A percentile compares a stretch with the other conserved stretches of the same genome.
These are phyloP conservation scores for Pomacea canaliculata DNA, from an alignment of 2,888 invertebrate genomes.

Conservation along the genomic window DNA sequence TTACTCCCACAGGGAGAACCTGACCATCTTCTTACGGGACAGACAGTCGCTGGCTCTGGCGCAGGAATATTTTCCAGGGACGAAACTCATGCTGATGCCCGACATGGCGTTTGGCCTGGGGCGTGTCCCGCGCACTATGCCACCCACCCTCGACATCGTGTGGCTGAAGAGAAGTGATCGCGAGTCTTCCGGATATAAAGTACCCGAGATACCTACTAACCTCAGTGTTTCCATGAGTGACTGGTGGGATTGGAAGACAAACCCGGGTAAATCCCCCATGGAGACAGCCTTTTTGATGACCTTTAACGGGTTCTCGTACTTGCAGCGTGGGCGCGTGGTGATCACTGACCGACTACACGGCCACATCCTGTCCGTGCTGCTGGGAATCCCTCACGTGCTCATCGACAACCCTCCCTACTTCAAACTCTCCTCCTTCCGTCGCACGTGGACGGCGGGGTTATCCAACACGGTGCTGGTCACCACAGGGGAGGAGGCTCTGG, in stretches of 20 bases:
- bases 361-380: constrained; percentile 36
- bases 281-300: constrained; percentile 33
- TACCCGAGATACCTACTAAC: constrained; percentile 20
- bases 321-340: constrained; percentile 36
- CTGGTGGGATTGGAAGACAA: constrained; percentile 33
- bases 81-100: constrained; percentile 30
- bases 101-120: constrained; percentile 38
- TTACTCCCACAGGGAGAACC: constrained; percentile 23
- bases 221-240: constrained; percentile 27
- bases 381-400: constrained; percentile 40
- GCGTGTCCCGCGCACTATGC: constrained; percentile 21
- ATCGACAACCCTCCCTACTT: constrained; percentile 30
- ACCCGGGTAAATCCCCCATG: constrained; percentile 21
- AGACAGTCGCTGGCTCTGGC: constrained; percentile 19
- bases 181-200: constrained; percentile 25
- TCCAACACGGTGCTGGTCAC: constrained; percentile 6
- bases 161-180: constrained; percentile 33
- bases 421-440: constrained; percentile 24
- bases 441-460: constrained; percentile 23
- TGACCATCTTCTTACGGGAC: constrained; percentile 31
- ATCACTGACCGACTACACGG: constrained; percentile 39
- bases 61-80: constrained; percentile 18
- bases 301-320: constrained; percentile 32
- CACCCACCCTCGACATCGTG: constrained; percentile 35
- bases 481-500: constrained; percentile 3